Conservation (phyloP, 2,113 vertebrate genomes). For the Rhabdornis inornatus region DNA sequence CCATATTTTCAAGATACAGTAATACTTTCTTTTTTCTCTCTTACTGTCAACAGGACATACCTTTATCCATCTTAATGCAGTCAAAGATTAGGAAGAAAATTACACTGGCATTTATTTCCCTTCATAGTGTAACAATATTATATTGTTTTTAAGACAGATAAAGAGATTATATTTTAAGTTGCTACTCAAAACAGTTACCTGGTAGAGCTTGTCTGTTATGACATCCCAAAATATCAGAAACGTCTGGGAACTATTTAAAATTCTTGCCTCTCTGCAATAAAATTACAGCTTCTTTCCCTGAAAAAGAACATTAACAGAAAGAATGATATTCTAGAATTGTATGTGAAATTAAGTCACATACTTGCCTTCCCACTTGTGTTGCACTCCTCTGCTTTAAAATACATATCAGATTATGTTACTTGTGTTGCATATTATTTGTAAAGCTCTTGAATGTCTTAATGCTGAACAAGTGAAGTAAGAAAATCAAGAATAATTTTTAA, state of each 20-base stretch:
- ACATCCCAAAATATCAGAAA: not conserved
- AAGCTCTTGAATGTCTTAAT: not conserved
- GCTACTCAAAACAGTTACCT: not conserved
- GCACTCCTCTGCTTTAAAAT: not conserved
- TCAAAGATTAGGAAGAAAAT: slow-evolving; percentile 52
- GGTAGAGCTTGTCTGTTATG: not conserved
- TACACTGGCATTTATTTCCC: slow-evolving; percentile 10
- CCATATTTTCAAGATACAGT: slow-evolving; percentile 28
- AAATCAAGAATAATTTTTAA: not conserved
- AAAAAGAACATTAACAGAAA: not conserved
- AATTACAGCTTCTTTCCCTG: not conserved
- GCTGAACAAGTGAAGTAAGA: not conserved
- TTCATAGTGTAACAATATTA: slow-evolving; percentile 7
- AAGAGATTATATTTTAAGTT: slow-evolving; percentile 9
- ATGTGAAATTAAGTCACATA: not conserved
- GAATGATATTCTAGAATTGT: not conserved
- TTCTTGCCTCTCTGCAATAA: not conserved
- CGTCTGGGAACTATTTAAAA: not conserved
- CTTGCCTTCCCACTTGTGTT: not conserved
- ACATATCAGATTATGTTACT: not conserved
- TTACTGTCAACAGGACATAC: slow-evolving; percentile 43
- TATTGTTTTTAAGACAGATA: slow-evolving; percentile 13
- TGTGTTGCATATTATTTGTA: not conserved
- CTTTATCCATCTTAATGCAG: slow-evolving; percentile 7
- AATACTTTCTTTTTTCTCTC: slow-evolving; percentile 31